A percentile compares a stretch with the other conserved stretches of the same genome.
phyloP scores from a whole-genome alignment of 2,113 vertebrate genomes.

The Eudyptes chrysolophus region DNA sequence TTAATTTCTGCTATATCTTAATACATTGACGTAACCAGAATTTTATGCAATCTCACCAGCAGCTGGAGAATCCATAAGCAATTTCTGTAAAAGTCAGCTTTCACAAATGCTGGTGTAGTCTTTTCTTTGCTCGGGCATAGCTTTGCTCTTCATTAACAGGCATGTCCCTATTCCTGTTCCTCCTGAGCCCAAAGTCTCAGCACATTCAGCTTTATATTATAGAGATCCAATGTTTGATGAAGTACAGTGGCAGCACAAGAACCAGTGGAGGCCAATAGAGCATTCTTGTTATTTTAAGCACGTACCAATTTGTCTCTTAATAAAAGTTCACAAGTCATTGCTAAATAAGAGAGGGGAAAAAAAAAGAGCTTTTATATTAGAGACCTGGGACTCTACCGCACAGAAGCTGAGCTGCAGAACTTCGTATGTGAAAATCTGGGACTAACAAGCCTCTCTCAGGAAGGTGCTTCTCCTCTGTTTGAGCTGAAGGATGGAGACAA shows the following conservation, averaged over 20 bases:
- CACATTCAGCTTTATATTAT: neutral
- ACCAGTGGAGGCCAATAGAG: neutral
- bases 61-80: constrained; percentile 40
- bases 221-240: neutral
- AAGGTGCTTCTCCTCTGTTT: neutral
- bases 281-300: neutral
- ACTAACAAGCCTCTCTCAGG: neutral
- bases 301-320: neutral
- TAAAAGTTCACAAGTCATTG: neutral
- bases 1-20: constrained; percentile 68
- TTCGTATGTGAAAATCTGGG: neutral
- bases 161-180: neutral
- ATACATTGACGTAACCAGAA: constrained; percentile 20
- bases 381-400: neutral
- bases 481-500: neutral
- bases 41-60: constrained; percentile 2
- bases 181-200: neutral
- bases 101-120: neutral
- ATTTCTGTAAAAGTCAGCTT: constrained; percentile 35
- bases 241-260: neutral
- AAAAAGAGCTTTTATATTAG: neutral
- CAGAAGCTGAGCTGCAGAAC: neutral
- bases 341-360: neutral
- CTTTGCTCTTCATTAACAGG: neutral
- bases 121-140: neutral